Percentiles rank a stretch among this genome's conserved stretches.
Conservation (phyloP, 1,140 invertebrate species). For the Drosophila virilis region DNA sequence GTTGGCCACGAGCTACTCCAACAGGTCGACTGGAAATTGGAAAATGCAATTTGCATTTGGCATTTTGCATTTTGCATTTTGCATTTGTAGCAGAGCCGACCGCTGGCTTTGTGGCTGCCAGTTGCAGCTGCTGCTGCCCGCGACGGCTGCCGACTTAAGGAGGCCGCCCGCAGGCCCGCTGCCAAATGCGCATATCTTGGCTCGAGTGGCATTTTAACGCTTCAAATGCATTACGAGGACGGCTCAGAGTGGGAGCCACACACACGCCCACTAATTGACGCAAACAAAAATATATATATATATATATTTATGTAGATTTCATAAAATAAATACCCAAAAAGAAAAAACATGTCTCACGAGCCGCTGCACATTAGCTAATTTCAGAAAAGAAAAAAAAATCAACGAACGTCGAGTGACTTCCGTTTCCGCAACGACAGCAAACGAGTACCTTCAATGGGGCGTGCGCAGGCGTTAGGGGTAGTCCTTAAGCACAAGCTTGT, state of each 20-base stretch:
- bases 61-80: conserved; percentile 4
- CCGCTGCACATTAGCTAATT: conserved; percentile 69
- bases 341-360: conserved; percentile 25
- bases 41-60: not conserved
- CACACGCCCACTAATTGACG: conserved; percentile 33
- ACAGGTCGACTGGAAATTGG: conserved; percentile 14
- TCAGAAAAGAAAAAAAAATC: conserved; percentile 6
- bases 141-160: no score
- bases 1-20: not conserved
- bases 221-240: conserved; percentile 69
- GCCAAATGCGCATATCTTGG: conserved; percentile 12
- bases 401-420: conserved; percentile 69
- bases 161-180: not conserved
- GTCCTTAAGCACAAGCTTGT: not conserved
- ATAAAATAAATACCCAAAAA: conserved; percentile 4
- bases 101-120: conserved; percentile 1
- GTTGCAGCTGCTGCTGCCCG: not conserved
- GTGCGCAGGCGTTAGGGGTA: not conserved
- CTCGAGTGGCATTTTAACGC: conserved; percentile 75
- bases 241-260: conserved; percentile 48
- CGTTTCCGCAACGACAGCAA: conserved; percentile 59
- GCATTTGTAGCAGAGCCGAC: not conserved
- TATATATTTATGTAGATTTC: not conserved
- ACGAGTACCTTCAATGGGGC: conserved; percentile 18
- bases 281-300: conserved; percentile 13